Evolutionary conservation across 1,140 invertebrate genomes (phyloP).

Genomic region (Hydropsyche tenuis): DNA sequence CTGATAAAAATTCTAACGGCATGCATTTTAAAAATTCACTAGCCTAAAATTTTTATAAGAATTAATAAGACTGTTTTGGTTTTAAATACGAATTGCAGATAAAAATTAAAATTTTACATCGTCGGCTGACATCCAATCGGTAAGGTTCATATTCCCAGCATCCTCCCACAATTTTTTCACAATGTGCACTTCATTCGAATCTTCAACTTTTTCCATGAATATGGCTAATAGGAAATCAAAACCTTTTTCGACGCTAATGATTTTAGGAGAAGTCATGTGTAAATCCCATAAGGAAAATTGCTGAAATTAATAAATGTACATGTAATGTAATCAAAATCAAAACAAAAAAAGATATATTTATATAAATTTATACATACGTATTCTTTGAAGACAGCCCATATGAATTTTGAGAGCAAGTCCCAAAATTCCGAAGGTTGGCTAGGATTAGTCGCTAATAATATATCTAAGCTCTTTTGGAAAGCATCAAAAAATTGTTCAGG

Average conservation of each 20-base stretch:
- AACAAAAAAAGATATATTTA: too few species aligned
- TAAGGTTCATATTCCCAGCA: conserved; percentile 62
- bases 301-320: background rate
- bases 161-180: conserved; percentile 53
- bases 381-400: conserved; percentile 40
- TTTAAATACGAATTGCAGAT: background rate
- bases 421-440: conserved; percentile 10
- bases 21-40: conserved; percentile 13
- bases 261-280: conserved; percentile 31
- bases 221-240: conserved; percentile 41
- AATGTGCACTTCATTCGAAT: conserved; percentile 21
- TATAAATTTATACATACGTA: conserved; percentile 1
- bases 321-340: background rate
- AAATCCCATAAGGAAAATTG: conserved; percentile 37
- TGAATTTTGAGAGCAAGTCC: conserved; percentile 38
- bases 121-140: conserved; percentile 63
- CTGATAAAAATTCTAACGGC: background rate
- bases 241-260: conserved; percentile 40
- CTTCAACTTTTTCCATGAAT: conserved; percentile 40
- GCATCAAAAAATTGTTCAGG: conserved; percentile 29
- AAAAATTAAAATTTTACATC: conserved; percentile 47
- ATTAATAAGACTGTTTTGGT: background rate
- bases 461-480: conserved; percentile 38
- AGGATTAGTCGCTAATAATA: conserved; percentile 16
- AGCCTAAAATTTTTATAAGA: conserved; percentile 22